phyloP scores from a whole-genome alignment of 35 echinoderm and acorn worm genomes.

The Apostichopus californicus region DNA sequence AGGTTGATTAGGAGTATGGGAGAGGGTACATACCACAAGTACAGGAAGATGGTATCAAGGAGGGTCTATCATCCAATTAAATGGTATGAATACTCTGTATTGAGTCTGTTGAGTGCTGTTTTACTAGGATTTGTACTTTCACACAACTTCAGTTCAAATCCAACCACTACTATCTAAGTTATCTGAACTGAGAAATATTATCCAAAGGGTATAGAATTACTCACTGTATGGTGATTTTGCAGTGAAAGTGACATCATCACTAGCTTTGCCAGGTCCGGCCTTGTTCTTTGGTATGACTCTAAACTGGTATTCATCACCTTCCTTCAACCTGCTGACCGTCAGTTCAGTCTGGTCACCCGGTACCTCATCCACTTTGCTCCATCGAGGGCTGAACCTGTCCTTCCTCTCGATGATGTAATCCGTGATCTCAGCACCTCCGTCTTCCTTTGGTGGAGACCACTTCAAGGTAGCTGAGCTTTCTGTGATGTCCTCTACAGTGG shows the following conservation, averaged over 20 bases:
- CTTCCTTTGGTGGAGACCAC: slow-evolving; percentile 78
- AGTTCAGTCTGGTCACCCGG: slow-evolving; percentile 52
- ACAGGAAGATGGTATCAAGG: too few relatives aligned
- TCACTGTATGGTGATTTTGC: slow-evolving; percentile 89
- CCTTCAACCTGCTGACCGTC: slow-evolving; percentile 66
- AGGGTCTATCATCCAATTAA: too few relatives aligned
- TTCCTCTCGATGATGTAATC: slow-evolving; percentile 87
- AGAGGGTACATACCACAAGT: too few relatives aligned
- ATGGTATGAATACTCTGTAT: too few relatives aligned
- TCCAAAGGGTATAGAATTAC: neutral
- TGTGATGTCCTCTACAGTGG: slow-evolving; percentile 66
- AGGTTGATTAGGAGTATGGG: too few relatives aligned
- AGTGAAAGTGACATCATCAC: slow-evolving; percentile 50
- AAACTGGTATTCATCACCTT: slow-evolving; percentile 80
- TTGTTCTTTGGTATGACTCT: slow-evolving; percentile 85
- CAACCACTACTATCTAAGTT: too few relatives aligned
- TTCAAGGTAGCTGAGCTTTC: slow-evolving; percentile 58
- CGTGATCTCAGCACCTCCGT: slow-evolving; percentile 73
- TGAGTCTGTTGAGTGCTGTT: too few relatives aligned
- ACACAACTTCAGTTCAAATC: too few relatives aligned
- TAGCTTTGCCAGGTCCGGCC: slow-evolving; percentile 80
- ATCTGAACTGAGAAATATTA: too few relatives aligned
- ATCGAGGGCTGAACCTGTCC: slow-evolving; percentile 70
- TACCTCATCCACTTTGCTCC: slow-evolving; percentile 62
- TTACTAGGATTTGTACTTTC: too few relatives aligned